Base-by-base conservation (phyloP, 2,797 vertebrate species). In the Amphiprion clarkii region DNA sequence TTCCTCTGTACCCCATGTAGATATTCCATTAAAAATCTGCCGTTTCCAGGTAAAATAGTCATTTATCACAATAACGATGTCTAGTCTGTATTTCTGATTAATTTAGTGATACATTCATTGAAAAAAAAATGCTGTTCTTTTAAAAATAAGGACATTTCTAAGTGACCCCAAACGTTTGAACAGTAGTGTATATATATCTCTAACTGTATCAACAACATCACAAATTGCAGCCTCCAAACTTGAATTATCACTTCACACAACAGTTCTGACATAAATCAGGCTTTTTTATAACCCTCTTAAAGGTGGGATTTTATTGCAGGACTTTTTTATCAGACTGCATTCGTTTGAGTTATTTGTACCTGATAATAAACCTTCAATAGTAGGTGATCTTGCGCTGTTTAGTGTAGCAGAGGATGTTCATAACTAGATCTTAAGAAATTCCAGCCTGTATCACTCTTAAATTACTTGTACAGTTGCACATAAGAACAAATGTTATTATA, bases 231-330 rank as follows among this genome's bases (percentile, higher is more conserved):
- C 46, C 17, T 48, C 2, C 6, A 48, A 19, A n/a, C 4, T n/a
- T 48, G 46, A 48, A 7, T 19, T 6, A n/a, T 7, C 17, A 19
- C 16, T 7, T 46, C 16, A 6, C 16, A 44, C 13, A 44, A 6
- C 16, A 44, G 42, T 16, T 44, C 42, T 14, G 16, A 44, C 13
- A 44, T 9, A 49, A 36, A 68, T 69, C 29, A 27, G 29, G 49
- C 42, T 12, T 39, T 8, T 17, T 39, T 8, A 39, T 39, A 11
- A 39, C 55, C 46, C 42, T 61, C 46, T 19, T 23, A 19, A 44
- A 44, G 5, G 36, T 31, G 42, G 49, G 49, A 46, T 52, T 60
- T 33, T 42, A 44, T 53, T 71, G 67, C 57, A 61, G 19, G 48
- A 19, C 59, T 23, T n/a, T 12, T 9, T 11, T 6, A 25, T 53